Base-by-base conservation (phyloP, 64 coral and sea anemone species). In the Hydrozoanthus tunicans region DNA sequence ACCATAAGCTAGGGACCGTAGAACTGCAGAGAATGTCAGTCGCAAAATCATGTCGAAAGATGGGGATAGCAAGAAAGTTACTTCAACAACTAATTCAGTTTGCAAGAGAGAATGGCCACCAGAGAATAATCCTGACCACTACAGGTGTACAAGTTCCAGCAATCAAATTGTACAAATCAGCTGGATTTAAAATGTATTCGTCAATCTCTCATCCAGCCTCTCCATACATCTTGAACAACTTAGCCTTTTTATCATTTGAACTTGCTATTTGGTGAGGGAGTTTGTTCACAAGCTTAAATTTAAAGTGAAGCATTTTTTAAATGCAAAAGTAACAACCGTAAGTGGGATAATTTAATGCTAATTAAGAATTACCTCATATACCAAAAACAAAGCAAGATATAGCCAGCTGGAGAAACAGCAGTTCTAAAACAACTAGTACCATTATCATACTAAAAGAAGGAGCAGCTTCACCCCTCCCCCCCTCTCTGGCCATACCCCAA, bases 21-120 rank as follows among this genome's bases (percentile, higher is more conserved):
- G 92, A 96, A 25, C 53, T 96, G 10, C 90, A 91, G n/a, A 86
- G 95, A 71, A 96, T 96, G 95, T 92, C 92, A 6, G 95, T 96
- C 3, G 89, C 92, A 53, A 65, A 14, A 3, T 60, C 64, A 5
- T 83, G 86, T 15, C 62, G 83, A 62, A n/a, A 90, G 67, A 96
- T 75, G 77, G 95, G 95, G 53, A 92, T 96, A 56, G 95, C 92
- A 53, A 90, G 62, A 52, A 78, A 78, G 53, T 79, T 96, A 12
- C 53, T 93, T 9, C 43, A 83, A 9, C 61, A 94, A 69, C 77
- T 94, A 1, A 66, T 94, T 27, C 6, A 24, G 23, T 81, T 92
- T 77, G 92, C 95, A 3, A 93, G 77, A 72, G 80, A 69, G 9
- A 79, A 94, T 51, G 67, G 90, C 11, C 76, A 82, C 25, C 59